Percentiles rank a stretch among this genome's conserved stretches.
Evolutionary conservation across 2,888 invertebrate genomes (phyloP).

Genomic region (Heterodera filipjevi): DNA sequence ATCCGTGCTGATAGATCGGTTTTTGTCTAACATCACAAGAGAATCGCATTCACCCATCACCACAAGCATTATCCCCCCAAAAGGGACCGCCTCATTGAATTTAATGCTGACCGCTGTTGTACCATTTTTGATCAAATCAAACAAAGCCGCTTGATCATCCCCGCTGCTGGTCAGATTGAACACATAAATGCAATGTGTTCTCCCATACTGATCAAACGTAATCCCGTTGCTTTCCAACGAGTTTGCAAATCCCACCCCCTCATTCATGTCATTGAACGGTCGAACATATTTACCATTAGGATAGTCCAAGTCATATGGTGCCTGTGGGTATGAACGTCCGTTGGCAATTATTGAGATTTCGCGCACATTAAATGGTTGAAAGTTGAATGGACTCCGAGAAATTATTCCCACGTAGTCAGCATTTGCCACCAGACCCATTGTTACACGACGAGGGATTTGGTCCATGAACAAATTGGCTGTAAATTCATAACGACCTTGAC

Average conservation of each 20-base stretch:
- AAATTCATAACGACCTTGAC: slow-evolving; percentile 5
- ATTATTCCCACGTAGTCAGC: neutral
- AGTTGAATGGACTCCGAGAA: slow-evolving; percentile 16
- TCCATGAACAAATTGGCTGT: slow-evolving; percentile 23
- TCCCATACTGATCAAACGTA: neutral
- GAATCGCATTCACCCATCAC: slow-evolving; percentile 11
- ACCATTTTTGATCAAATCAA: slow-evolving; percentile 27
- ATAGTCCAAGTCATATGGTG: slow-evolving; percentile 18
- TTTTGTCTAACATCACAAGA: slow-evolving; percentile 11
- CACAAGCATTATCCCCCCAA: slow-evolving; percentile 2
- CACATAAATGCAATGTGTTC: slow-evolving; percentile 15
- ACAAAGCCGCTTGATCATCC: slow-evolving; percentile 16
- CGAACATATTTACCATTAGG: slow-evolving; percentile 13
- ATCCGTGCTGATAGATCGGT: slow-evolving; percentile 3
- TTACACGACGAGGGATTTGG: slow-evolving; percentile 10
- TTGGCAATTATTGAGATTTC: slow-evolving; percentile 3
- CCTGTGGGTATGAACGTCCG: neutral
- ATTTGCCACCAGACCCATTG: slow-evolving; percentile 16
- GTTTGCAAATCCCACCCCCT: slow-evolving; percentile 1
- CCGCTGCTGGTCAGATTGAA: slow-evolving; percentile 27
- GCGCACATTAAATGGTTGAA: slow-evolving; percentile 17
- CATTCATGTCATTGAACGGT: slow-evolving; percentile 16
- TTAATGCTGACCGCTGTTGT: slow-evolving; percentile 23
- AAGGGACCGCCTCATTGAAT: slow-evolving; percentile 13
- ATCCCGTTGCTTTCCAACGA: slow-evolving; percentile 14